These are phyloP conservation scores for Pectinophora gossypiella DNA, from an alignment of 1,140 invertebrate species.

Conservation along the genomic window DNA sequence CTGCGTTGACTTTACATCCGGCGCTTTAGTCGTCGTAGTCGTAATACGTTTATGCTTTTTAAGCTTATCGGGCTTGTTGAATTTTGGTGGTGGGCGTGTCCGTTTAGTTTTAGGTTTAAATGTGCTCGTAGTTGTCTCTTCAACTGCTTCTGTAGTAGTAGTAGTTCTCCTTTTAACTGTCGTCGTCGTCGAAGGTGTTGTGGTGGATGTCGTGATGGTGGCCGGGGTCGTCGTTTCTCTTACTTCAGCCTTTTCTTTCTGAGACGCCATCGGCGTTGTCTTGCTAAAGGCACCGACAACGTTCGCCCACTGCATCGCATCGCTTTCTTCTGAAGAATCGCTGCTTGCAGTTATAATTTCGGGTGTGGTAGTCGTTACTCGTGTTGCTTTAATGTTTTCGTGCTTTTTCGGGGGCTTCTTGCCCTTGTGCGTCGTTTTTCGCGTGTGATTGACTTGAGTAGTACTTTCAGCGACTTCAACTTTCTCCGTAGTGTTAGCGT, in stretches of 20 bases:
- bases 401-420: constrained; percentile 52
- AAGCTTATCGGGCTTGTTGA: constrained; percentile 51
- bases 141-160: constrained; percentile 21
- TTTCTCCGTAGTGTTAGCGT: constrained; percentile 25
- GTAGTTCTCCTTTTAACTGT: constrained; percentile 20
- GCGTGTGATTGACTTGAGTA: background rate
- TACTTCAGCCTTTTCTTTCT: constrained; percentile 20
- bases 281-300: constrained; percentile 51
- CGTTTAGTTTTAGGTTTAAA: constrained; percentile 41
- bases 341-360: constrained; percentile 54
- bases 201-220: constrained; percentile 24
- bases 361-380: constrained; percentile 36
- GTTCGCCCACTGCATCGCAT: constrained; percentile 49
- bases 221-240: constrained; percentile 31
- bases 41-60: constrained; percentile 60
- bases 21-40: constrained; percentile 31
- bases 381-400: constrained; percentile 35
- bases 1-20: constrained; percentile 20
- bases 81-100: constrained; percentile 63
- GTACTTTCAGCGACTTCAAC: constrained; percentile 3
- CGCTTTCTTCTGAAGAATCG: constrained; percentile 25
- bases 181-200: constrained; percentile 25
- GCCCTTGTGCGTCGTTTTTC: constrained; percentile 26
- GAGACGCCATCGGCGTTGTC: constrained; percentile 46
- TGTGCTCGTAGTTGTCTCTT: constrained; percentile 34